Evolutionary conservation across 2,888 invertebrate species (phyloP), one percentile per base, ranked within the genome.

Genomic region (Pocota personata): DNA sequence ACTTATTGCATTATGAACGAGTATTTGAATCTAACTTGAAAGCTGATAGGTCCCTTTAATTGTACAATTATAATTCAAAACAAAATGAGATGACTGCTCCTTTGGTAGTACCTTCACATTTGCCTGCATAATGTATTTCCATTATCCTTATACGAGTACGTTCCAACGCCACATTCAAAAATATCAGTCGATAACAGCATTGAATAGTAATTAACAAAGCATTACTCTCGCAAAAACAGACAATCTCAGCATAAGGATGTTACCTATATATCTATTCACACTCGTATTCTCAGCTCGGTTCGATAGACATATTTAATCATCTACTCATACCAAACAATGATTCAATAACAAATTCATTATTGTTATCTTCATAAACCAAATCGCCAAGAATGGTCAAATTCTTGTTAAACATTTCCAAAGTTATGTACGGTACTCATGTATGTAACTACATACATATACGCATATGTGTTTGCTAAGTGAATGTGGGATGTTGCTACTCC

Each of bases 331-430:
- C 46, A n/a, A 46, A 67, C 67, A 67, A 30, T 76, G 76, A 76
- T 76, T 76, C 57, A 67, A 66, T 76, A 67, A 76, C 76, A 76
- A 76, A 67, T 76, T 76, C 48, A 76, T 76, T 76, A 67, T 58
- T 58, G 57, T 40, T 58, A 57, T 37, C 57, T 58, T 40, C 52
- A 52, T 46, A 27, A 52, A 55, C 19, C 43, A 75, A 64, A 52
- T 55, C 50, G 32, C 3, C 19, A 19, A 27, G 27, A 27, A 24
- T 46, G 30, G 30, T 57, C 40, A n/a, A 30, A 14, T 71, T 32
- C 27, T 14, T 30, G 12, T 67, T 19, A 16, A 12, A 21, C 30
- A 16, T 48, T 37, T 14, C 10, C 55, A 57, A 21, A 14, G 52
- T 32, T n/a, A 21, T 12, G 7, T 27, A 27, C 21, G 12, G 12